A percentile compares a stretch with the other conserved stretches of the same genome.
Conservation (phyloP, 2,113 vertebrate genomes). For the Amphilophus citrinellus region DNA sequence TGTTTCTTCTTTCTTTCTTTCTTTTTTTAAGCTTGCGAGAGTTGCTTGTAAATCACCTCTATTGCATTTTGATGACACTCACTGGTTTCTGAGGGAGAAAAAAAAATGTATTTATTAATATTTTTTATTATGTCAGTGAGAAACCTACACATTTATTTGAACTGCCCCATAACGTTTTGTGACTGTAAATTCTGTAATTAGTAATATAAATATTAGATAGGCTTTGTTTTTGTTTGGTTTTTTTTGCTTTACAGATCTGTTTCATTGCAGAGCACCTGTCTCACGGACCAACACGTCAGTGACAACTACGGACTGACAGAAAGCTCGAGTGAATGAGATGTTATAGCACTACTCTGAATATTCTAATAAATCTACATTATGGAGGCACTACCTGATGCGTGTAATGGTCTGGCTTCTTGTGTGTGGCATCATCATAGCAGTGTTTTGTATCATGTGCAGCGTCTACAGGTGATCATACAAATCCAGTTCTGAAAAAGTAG, state of each 20-base stretch:
- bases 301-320: constrained; percentile 53
- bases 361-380: constrained; percentile 81
- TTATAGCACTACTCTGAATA: constrained; percentile 82
- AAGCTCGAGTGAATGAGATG: constrained; percentile 68
- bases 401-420: constrained; percentile 53
- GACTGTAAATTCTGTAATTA: constrained; percentile 83
- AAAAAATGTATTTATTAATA: constrained; percentile 75
- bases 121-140: constrained; percentile 70
- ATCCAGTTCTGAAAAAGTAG: background rate
- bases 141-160: constrained; percentile 57
- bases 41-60: constrained; percentile 32
- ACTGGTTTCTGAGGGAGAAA: constrained; percentile 15
- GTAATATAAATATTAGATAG: constrained; percentile 84
- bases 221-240: constrained; percentile 37
- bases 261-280: constrained; percentile 67
- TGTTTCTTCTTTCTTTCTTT: background rate
- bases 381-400: constrained; percentile 62
- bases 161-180: constrained; percentile 69
- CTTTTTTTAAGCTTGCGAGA: constrained; percentile 6
- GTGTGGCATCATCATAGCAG: constrained; percentile 2
- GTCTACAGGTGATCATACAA: background rate
- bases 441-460: background rate
- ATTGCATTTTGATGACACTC: constrained; percentile 26
- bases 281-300: constrained; percentile 44
- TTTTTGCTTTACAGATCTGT: constrained; percentile 69